Percentiles rank a stretch among this genome's conserved stretches.
These are phyloP conservation scores for Mixornis gularis DNA, from an alignment of 2,113 vertebrate species.

Conservation along the genomic window DNA sequence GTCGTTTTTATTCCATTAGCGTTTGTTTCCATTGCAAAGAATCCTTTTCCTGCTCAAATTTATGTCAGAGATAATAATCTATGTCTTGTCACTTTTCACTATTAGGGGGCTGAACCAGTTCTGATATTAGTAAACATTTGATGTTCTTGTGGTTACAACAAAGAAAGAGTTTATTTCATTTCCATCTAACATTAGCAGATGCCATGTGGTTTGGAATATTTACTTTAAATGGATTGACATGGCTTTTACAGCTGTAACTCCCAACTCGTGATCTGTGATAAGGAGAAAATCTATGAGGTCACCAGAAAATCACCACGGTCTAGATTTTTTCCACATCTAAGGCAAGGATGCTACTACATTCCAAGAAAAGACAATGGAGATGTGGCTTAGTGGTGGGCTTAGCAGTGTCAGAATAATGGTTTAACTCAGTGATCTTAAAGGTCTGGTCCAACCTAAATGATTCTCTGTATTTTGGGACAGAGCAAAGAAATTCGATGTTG, in stretches of 20 bases:
- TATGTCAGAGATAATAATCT: constrained; percentile 57
- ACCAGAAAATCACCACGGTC: background rate
- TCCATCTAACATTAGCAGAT: background rate
- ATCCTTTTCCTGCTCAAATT: constrained; percentile 45
- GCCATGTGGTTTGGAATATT: background rate
- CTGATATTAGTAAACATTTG: background rate
- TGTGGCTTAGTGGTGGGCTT: background rate
- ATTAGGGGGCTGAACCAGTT: constrained; percentile 25
- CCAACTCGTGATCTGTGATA: background rate
- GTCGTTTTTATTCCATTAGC: constrained; percentile 65
- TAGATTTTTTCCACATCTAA: background rate
- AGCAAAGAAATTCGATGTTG: background rate
- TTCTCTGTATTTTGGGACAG: background rate
- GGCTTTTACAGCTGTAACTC: background rate
- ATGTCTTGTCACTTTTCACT: constrained; percentile 48
- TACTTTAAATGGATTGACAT: background rate
- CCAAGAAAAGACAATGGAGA: background rate
- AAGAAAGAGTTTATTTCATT: constrained; percentile 29
- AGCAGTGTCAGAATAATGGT: background rate
- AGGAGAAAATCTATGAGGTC: background rate
- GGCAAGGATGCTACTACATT: background rate
- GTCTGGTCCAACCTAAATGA: background rate
- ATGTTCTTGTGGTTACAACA: background rate
- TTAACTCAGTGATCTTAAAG: background rate
- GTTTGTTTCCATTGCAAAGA: constrained; percentile 48